Percentiles rank a stretch among this genome's conserved stretches.
phyloP scores from a whole-genome alignment of 2,797 vertebrate species.

The Smutsia gigantea region DNA sequence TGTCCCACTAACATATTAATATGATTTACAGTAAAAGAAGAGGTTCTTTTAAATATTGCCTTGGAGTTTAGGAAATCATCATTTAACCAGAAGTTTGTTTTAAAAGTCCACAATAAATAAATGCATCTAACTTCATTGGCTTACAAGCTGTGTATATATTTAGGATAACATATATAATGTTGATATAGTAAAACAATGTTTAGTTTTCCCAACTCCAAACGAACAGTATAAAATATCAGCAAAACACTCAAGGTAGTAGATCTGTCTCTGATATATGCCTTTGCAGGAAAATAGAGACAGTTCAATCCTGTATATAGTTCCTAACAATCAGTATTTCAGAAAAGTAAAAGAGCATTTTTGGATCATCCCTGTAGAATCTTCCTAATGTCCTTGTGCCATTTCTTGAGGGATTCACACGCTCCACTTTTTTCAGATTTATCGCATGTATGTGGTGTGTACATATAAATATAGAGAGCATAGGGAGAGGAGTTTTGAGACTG shows the following conservation, averaged over 20 bases:
- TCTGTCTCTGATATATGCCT: not conserved
- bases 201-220: slow-evolving; percentile 3
- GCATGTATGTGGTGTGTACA: accelerated
- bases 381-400: not conserved
- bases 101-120: not conserved
- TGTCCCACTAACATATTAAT: not conserved
- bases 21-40: not conserved
- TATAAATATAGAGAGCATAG: not conserved
- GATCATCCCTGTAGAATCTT: not conserved
- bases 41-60: not conserved
- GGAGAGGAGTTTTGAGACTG: not conserved
- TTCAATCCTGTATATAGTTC: not conserved
- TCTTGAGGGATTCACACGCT: not conserved
- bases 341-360: not conserved
- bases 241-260: not conserved
- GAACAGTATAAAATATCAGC: not conserved
- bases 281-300: slow-evolving; percentile 22
- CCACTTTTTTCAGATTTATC: slow-evolving; percentile 4
- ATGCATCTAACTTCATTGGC: not conserved
- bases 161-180: not conserved
- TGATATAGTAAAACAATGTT: not conserved
- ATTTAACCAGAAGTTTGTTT: not conserved
- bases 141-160: not conserved
- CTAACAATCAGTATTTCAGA: not conserved
- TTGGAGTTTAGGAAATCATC: not conserved